Evolutionary conservation across 2,888 invertebrate genomes (phyloP).

Genomic region (Synanthedon andrenaeformis): DNA sequence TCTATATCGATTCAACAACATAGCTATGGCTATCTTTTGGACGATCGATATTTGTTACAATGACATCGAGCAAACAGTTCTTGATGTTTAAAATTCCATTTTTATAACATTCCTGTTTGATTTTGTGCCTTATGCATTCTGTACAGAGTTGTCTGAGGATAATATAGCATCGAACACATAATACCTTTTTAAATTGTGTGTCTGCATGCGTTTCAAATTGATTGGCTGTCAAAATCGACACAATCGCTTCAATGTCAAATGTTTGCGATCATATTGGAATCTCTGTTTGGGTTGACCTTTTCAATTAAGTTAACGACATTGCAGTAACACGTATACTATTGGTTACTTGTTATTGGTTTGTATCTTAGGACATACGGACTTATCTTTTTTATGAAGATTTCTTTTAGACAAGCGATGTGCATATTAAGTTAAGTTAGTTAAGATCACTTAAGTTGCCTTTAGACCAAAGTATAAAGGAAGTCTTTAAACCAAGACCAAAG

Average conservation of each 20-base stretch:
- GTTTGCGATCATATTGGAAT: conserved; percentile 46
- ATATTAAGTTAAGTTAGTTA: too few species aligned
- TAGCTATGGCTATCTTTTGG: conserved; percentile 49
- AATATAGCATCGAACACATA: not conserved
- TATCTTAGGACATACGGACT: too few species aligned
- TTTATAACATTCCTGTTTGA: conserved; percentile 8
- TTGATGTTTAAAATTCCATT: conserved; percentile 19
- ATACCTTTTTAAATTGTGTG: conserved; percentile 12
- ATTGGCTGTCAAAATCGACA: conserved; percentile 59
- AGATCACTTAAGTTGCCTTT: too few species aligned
- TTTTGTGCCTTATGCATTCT: conserved; percentile 15
- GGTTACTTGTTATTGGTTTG: conserved; percentile 8
- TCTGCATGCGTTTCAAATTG: conserved; percentile 44
- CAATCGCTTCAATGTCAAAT: conserved; percentile 52
- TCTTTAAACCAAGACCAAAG: too few species aligned
- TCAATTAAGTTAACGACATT: conserved; percentile 30
- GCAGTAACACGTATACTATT: conserved; percentile 23
- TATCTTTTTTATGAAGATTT: too few species aligned
- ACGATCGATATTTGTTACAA: conserved; percentile 65
- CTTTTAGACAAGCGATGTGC: too few species aligned
- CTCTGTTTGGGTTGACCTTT: conserved; percentile 45
- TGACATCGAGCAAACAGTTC: conserved; percentile 37
- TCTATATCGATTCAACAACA: conserved; percentile 62
- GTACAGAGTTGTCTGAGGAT: conserved; percentile 7
- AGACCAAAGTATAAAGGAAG: too few species aligned